Conservation (phyloP, 2,113 vertebrate genomes). For the Vireo altiloquus region DNA sequence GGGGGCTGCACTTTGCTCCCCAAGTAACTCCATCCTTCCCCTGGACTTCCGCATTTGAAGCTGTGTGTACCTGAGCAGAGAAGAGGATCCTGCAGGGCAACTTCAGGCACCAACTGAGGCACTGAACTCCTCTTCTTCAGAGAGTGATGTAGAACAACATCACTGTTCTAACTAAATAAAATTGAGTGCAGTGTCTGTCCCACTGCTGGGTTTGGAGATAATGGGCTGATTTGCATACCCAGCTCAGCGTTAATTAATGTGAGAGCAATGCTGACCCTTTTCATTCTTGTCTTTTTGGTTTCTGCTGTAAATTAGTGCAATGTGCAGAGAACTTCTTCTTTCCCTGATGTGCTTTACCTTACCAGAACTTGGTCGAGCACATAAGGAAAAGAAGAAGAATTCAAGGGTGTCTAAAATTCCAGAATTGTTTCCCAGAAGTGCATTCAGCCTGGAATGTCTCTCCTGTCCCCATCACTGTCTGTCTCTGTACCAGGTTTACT, state of each 20-base stretch:
- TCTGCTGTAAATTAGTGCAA: background rate
- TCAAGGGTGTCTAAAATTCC: background rate
- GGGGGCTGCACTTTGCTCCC: background rate
- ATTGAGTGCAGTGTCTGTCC: background rate
- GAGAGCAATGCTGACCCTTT: background rate
- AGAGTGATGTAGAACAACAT: background rate
- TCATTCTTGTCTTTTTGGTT: background rate
- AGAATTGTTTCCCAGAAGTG: background rate
- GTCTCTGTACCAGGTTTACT: constrained; percentile 77
- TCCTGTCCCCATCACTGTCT: background rate
- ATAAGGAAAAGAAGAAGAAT: background rate
- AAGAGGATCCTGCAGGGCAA: background rate
- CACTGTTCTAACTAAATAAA: background rate
- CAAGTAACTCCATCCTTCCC: background rate
- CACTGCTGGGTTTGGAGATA: background rate
- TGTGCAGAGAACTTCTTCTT: background rate
- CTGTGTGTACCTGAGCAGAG: rapidly evolving
- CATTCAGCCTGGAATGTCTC: background rate
- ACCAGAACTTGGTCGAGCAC: background rate
- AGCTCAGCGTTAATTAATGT: background rate
- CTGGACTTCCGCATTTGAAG: background rate
- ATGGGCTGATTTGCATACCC: background rate
- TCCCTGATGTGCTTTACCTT: background rate
- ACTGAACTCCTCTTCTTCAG: background rate
- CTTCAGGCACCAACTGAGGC: background rate